A percentile compares a stretch with the other conserved stretches of the same genome.
Evolutionary conservation across 2,113 vertebrate species (phyloP).

Genomic region (Triplophysa siluroides): DNA sequence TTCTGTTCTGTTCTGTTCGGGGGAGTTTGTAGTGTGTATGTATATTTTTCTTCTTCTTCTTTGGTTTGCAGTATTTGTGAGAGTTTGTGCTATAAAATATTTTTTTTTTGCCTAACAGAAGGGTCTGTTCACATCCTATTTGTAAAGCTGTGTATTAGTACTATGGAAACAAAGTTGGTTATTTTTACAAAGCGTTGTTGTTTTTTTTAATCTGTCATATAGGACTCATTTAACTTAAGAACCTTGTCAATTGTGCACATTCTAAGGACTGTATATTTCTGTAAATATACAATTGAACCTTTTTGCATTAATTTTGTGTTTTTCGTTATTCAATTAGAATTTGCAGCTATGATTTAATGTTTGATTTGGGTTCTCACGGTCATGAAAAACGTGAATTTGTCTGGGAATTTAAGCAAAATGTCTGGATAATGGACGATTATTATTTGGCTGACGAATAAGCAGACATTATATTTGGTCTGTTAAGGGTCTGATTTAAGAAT

Average conservation of each 20-base stretch:
- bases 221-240: not conserved
- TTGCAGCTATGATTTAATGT: no score
- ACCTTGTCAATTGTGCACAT: not conserved
- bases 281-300: no score
- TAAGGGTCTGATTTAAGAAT: no score
- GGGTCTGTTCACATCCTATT: slow-evolving; percentile 94
- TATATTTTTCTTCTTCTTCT: slow-evolving; percentile 15
- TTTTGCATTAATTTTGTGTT: not conserved
- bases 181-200: slow-evolving; percentile 75
- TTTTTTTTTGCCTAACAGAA: slow-evolving; percentile 62
- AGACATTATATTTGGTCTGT: no score
- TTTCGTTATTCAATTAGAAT: no score
- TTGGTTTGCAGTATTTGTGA: slow-evolving; percentile 24
- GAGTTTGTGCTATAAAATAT: not conserved
- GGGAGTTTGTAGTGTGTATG: slow-evolving; percentile 39
- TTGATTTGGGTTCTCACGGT: no score
- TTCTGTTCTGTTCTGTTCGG: slow-evolving; percentile 50
- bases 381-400: no score
- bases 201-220: slow-evolving; percentile 34
- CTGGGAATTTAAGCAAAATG: no score
- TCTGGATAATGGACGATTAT: no score
- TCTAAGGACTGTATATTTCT: no score
- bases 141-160: slow-evolving; percentile 92
- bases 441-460: no score
- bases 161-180: slow-evolving; percentile 79